Evolutionary conservation across 1,140 invertebrate genomes (phyloP).

Genomic region (Andrena cerasifolii): DNA sequence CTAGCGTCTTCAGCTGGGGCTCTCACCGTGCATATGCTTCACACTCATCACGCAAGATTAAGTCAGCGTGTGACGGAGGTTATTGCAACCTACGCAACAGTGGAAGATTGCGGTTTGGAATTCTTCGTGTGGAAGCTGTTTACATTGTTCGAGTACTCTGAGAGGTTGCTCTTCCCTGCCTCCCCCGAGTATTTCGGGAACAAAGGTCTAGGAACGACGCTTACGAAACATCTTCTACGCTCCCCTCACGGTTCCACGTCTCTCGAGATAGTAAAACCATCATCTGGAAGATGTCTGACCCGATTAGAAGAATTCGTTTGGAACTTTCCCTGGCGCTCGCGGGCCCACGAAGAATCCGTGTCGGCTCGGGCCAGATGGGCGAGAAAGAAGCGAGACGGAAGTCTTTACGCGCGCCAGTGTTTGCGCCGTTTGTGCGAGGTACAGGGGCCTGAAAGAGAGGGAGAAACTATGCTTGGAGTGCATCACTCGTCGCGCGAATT

Average conservation of each 20-base stretch:
- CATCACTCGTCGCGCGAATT: constrained; percentile 64
- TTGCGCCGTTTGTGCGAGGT: constrained; percentile 3
- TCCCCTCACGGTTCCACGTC: background rate
- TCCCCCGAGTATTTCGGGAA: constrained; percentile 16
- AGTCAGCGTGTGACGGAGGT: constrained; percentile 2
- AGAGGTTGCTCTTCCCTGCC: background rate
- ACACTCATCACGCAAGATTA: constrained; percentile 13
- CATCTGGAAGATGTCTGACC: constrained; percentile 41
- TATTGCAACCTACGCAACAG: constrained; percentile 15
- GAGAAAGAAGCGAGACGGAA: constrained; percentile 22
- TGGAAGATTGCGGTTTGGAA: background rate
- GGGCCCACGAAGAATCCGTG: constrained; percentile 29
- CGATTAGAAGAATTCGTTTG: constrained; percentile 47
- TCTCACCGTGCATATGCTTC: background rate
- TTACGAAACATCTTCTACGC: constrained; percentile 8
- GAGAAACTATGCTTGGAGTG: constrained; percentile 53
- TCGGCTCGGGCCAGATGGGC: background rate
- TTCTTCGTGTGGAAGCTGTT: constrained; percentile 6
- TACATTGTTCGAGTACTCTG: background rate
- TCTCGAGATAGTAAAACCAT: background rate
- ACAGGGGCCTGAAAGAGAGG: background rate
- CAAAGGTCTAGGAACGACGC: constrained; percentile 7
- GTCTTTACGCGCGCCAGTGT: constrained; percentile 4
- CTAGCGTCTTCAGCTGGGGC: background rate
- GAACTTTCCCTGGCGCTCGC: constrained; percentile 44